A percentile compares a stretch with the other conserved stretches of the same genome.
Conservation (phyloP, 37 sponge, comb jelly and placozoan species). For the Aphrocallistes beatrix region DNA sequence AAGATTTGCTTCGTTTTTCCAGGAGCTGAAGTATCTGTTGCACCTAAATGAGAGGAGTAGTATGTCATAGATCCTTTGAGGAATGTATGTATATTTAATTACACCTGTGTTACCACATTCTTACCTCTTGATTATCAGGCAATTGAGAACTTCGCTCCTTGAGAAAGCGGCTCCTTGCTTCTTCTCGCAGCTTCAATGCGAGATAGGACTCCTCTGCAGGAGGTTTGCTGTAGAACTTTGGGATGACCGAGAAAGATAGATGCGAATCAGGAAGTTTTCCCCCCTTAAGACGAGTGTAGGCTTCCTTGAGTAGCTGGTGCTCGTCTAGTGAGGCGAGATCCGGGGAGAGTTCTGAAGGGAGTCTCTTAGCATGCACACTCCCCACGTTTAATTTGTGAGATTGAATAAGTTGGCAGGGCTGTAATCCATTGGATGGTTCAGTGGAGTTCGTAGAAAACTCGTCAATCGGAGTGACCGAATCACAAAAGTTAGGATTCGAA, state of each 20-base stretch:
- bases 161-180: constrained; percentile 52
- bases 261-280: background rate
- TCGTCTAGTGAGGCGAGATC: background rate
- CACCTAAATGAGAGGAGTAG: too few species aligned
- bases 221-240: constrained; percentile 69
- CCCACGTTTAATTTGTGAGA: background rate
- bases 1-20: constrained; percentile 1
- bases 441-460: background rate
- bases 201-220: constrained; percentile 69
- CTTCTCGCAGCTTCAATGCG: constrained; percentile 80
- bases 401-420: background rate
- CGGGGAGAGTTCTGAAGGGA: background rate
- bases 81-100: too few species aligned
- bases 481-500: background rate
- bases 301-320: constrained; percentile 21
- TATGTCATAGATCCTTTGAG: too few species aligned
- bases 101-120: background rate
- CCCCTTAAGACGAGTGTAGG: constrained; percentile 15
- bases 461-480: background rate
- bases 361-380: background rate
- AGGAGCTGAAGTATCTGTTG: constrained; percentile 4
- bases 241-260: constrained; percentile 25
- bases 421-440: background rate
- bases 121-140: constrained; percentile 32
- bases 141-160: constrained; percentile 27